Conservation (phyloP, 2,113 vertebrate species). For the Trogon melanurus region DNA sequence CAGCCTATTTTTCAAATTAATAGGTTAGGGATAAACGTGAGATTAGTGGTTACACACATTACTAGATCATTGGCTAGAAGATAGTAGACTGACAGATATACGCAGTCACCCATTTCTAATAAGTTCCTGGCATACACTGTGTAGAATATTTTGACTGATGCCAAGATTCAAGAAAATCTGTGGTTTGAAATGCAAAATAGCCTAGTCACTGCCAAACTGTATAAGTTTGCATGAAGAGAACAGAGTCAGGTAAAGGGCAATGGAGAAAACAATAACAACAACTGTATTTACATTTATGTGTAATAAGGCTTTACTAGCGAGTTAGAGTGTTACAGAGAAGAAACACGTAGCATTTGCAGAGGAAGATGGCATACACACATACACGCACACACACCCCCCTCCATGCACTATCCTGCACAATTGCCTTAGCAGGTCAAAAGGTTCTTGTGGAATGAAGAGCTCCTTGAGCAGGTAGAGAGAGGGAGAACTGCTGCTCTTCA, state of each 20-base stretch:
- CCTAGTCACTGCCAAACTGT: background rate
- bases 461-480: background rate
- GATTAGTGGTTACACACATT: background rate
- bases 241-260: background rate
- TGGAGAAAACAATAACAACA: background rate
- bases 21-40: background rate
- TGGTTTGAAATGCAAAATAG: background rate
- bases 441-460: background rate
- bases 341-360: background rate
- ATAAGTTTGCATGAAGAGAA: background rate
- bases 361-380: background rate
- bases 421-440: background rate
- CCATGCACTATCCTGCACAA: background rate
- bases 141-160: background rate
- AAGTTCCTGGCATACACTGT: fast-evolving
- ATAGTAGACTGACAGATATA: background rate
- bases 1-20: background rate
- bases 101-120: background rate
- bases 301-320: background rate
- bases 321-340: background rate
- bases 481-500: background rate
- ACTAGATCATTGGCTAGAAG: background rate
- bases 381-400: background rate
- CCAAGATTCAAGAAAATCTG: background rate
- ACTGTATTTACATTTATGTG: fast-evolving